These are phyloP conservation scores for Fissipunctia ypsillon DNA, from an alignment of 2,888 invertebrate genomes.

Conservation along the genomic window DNA sequence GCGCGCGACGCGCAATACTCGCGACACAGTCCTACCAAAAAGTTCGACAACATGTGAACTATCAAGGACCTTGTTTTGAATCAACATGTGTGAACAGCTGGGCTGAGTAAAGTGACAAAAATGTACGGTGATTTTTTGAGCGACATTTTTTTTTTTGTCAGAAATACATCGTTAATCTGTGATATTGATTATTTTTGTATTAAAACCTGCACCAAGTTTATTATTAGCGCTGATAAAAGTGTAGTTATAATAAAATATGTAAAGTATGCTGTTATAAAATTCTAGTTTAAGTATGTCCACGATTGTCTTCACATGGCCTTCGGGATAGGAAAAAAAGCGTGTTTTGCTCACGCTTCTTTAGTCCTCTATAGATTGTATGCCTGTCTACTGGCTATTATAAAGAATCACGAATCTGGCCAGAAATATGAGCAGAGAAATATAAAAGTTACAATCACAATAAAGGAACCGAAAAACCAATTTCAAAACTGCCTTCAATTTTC, in stretches of 20 bases:
- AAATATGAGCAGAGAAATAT: conserved; percentile 10
- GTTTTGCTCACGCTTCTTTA: conserved; percentile 48
- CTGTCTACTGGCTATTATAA: conserved; percentile 8
- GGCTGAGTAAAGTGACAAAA: conserved; percentile 39
- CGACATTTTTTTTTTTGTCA: not conserved
- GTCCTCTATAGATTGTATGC: conserved; percentile 15
- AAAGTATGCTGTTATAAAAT: conserved; percentile 11
- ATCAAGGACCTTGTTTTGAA: conserved; percentile 63
- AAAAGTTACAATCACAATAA: not conserved
- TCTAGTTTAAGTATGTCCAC: conserved; percentile 18
- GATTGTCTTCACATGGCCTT: conserved; percentile 52
- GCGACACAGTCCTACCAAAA: conserved; percentile 49
- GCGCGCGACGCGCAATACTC: conserved; percentile 82
- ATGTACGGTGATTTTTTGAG: conserved; percentile 34
- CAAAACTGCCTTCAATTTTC: not conserved
- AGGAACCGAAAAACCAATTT: not conserved
- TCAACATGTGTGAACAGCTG: conserved; percentile 58
- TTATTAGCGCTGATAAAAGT: conserved; percentile 21
- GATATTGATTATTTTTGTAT: conserved; percentile 18
- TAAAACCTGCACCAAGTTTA: conserved; percentile 25
- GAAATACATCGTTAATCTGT: not conserved
- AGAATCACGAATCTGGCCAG: conserved; percentile 21
- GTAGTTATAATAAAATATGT: not conserved
- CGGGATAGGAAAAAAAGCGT: conserved; percentile 39
- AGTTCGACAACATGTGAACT: conserved; percentile 72